Evolutionary conservation across 2,888 invertebrate genomes (phyloP).

Genomic region (Noctua pronuba): DNA sequence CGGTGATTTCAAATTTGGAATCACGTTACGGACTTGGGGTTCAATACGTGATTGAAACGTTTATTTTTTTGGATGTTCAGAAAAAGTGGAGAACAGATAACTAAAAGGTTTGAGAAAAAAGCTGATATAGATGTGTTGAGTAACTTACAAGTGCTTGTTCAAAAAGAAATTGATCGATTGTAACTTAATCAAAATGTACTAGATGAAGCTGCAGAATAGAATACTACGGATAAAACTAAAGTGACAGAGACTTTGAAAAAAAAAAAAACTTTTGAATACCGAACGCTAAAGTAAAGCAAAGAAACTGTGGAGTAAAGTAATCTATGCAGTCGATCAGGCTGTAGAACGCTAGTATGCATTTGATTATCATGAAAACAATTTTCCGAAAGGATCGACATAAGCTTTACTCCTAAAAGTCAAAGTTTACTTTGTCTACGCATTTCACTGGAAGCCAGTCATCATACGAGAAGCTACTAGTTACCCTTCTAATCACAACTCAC

Average conservation of each 20-base stretch:
- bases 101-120: slow-evolving; percentile 34
- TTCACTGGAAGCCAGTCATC: neutral
- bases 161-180: neutral
- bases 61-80: slow-evolving; percentile 49
- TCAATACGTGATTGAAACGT: slow-evolving; percentile 63
- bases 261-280: neutral
- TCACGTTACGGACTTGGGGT: slow-evolving; percentile 63
- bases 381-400: neutral
- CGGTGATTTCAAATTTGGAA: slow-evolving; percentile 72
- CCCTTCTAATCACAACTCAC: neutral
- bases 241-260: neutral
- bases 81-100: slow-evolving; percentile 40
- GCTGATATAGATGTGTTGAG: slow-evolving; percentile 25
- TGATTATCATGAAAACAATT: neutral
- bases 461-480: neutral
- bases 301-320: neutral
- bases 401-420: neutral
- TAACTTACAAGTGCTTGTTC: neutral
- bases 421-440: neutral
- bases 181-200: neutral
- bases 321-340: too few relatives aligned
- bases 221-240: neutral
- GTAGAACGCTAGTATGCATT: neutral
- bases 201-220: neutral
- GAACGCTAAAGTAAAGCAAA: neutral